These are phyloP conservation scores for Aradophagus sp. DNA, from an alignment of 1,140 invertebrate species.

Conservation along the genomic window DNA sequence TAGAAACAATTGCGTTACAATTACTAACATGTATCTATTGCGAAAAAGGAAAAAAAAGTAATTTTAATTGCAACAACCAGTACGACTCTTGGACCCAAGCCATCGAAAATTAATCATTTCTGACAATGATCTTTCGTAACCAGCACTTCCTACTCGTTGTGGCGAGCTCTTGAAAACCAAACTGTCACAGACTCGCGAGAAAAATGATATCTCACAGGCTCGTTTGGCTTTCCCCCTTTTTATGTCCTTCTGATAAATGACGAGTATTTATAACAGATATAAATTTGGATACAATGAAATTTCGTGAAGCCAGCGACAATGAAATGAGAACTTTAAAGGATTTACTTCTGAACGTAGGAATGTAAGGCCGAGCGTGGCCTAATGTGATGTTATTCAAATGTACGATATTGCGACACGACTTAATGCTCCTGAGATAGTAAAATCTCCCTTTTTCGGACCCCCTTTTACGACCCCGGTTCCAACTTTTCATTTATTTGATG, in stretches of 20 bases:
- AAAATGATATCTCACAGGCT: constrained; percentile 24
- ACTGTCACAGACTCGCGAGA: constrained; percentile 11
- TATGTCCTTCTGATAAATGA: constrained; percentile 29
- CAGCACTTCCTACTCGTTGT: constrained; percentile 7
- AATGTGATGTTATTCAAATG: constrained; percentile 38
- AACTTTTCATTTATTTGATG: constrained; percentile 17
- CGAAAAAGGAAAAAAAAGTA: too few relatives aligned
- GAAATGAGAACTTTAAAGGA: constrained; percentile 9
- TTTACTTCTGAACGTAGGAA: constrained; percentile 14
- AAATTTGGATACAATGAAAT: constrained; percentile 32
- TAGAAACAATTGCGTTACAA: too few relatives aligned
- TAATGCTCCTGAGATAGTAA: constrained; percentile 25
- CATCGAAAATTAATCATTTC: constrained; percentile 26
- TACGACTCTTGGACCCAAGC: too few relatives aligned
- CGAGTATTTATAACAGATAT: constrained; percentile 35
- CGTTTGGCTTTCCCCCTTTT: constrained; percentile 15
- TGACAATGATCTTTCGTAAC: constrained; percentile 28
- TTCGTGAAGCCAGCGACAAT: constrained; percentile 7
- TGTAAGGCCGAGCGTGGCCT: too few relatives aligned
- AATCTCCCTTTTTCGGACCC: constrained; percentile 5
- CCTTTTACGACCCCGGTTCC: constrained; percentile 24
- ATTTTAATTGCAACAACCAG: too few relatives aligned
- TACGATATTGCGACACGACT: constrained; percentile 35
- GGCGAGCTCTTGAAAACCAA: constrained; percentile 1
- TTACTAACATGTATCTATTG: too few relatives aligned